Conservation (phyloP, 2,797 vertebrate genomes). For the Rhabdomys pumilio region DNA sequence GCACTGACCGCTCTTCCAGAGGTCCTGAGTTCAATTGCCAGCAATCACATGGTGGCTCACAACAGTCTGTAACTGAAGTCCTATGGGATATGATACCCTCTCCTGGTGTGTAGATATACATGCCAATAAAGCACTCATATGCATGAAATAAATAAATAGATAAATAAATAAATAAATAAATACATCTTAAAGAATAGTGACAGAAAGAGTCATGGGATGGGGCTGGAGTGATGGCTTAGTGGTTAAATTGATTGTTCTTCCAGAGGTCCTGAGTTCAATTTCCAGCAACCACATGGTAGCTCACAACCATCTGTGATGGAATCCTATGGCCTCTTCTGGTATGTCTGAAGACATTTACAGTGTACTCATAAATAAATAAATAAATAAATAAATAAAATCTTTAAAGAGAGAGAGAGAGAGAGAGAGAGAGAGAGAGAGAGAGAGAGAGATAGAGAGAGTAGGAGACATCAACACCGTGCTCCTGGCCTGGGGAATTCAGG, state of each 20-base stretch:
- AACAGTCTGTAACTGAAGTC: neutral
- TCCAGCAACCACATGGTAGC: no score
- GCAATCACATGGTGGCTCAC: neutral
- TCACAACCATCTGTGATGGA: no score
- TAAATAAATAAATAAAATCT: neutral
- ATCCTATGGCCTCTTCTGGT: no score
- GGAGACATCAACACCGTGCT: accelerated
- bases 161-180: no score
- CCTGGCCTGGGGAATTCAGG: neutral
- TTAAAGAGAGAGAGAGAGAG: neutral
- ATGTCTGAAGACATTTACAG: neutral
- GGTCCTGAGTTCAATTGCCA: neutral
- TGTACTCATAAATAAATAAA: neutral
- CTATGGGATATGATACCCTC: neutral
- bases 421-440: no score
- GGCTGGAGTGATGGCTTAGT: no score
- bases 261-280: no score
- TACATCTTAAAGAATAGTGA: neutral
- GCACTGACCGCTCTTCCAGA: neutral
- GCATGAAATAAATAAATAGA: neutral
- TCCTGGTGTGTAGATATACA: neutral
- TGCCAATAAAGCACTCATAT: neutral
- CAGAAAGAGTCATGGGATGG: neutral
- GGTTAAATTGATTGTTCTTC: no score
- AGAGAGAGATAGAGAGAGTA: no score